Evolutionary conservation across 2,888 invertebrate species (phyloP), one percentile per base, ranked within the genome.

Genomic region (Philonicus albiceps): DNA sequence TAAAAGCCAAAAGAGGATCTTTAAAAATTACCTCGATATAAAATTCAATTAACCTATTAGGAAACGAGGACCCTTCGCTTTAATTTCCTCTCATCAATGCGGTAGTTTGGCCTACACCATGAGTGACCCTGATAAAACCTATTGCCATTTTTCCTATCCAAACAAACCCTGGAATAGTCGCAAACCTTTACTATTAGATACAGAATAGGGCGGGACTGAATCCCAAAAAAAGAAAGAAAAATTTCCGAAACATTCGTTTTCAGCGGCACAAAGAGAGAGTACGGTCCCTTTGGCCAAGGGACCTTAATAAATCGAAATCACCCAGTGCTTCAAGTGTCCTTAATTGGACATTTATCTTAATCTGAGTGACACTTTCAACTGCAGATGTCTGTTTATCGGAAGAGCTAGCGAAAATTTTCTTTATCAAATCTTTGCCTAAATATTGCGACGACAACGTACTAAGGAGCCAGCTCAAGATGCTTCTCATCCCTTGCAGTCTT

Each of bases 311-410:
- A 81, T 81, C 53, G 81, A 49, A 81, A 55, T 81, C 81, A 81
- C 53, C 34, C 49, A 81, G 55, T 34, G 53, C 55, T 81, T 55
- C 81, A 81, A 81, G 81, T 81, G 55, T 31, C 30, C 37, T 40
- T 84, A 84, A 84, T 84, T 84, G 84, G 84, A 84, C 72, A 84
- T 84, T 84, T 84, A 73, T 84, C 84, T 84, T 84, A 84, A 84
- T 84, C 84, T 43, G 22, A 19, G 72, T 84, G 84, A 84, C 84
- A 84, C 43, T 40, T 40, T 84, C 40, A 84, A 84, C 72, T 72
- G 40, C 40, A 64, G 64, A 83, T 83, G 83, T 83, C 84, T 40
- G 64, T 40, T 43, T 73, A 84, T 81, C 53, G 30, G 81, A 31
- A 30, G 30, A 27, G 55, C 64, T 64, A 22, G 34, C 55, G 81